phyloP scores from a whole-genome alignment of 2,888 invertebrate species.

The Polydrusus cervinus region DNA sequence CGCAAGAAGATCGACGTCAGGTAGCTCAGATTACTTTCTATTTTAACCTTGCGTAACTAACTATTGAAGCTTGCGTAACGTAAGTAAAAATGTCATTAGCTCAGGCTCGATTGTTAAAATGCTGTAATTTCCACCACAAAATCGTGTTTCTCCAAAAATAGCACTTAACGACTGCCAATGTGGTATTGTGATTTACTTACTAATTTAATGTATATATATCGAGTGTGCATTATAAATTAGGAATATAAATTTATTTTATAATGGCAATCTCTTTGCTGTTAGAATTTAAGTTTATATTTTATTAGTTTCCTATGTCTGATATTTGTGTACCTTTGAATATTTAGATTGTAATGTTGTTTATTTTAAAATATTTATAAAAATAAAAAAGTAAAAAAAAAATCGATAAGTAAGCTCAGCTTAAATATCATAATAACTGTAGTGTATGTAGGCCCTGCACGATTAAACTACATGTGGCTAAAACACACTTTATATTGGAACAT shows the following conservation, averaged over 20 bases:
- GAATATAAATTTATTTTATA: conserved; percentile 46
- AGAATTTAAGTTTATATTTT: conserved; percentile 39
- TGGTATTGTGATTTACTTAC: conserved; percentile 68
- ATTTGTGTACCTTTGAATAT: conserved; percentile 70
- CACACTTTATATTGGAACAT: conserved; percentile 29
- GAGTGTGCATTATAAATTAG: conserved; percentile 66
- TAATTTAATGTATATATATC: conserved; percentile 64
- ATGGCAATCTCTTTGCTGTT: conserved; percentile 19
- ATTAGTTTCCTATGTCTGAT: conserved; percentile 68
- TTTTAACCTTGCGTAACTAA: no score
- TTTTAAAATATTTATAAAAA: conserved; percentile 65
- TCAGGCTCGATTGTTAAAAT: not conserved
- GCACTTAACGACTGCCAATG: conserved; percentile 46
- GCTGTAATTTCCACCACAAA: conserved; percentile 4
- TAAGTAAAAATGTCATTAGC: no score
- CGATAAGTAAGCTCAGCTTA: conserved; percentile 66
- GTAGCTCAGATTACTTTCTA: no score
- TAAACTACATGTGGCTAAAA: conserved; percentile 59
- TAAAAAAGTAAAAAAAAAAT: conserved; percentile 61
- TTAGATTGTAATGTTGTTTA: conserved; percentile 68
- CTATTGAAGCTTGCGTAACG: no score
- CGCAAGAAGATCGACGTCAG: no score
- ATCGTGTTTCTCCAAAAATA: conserved; percentile 1
- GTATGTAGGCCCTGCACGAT: conserved; percentile 55
- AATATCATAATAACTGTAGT: conserved; percentile 59